phyloP scores from a whole-genome alignment of 2,888 invertebrate genomes.

The Agonopterix subpropinquella region DNA sequence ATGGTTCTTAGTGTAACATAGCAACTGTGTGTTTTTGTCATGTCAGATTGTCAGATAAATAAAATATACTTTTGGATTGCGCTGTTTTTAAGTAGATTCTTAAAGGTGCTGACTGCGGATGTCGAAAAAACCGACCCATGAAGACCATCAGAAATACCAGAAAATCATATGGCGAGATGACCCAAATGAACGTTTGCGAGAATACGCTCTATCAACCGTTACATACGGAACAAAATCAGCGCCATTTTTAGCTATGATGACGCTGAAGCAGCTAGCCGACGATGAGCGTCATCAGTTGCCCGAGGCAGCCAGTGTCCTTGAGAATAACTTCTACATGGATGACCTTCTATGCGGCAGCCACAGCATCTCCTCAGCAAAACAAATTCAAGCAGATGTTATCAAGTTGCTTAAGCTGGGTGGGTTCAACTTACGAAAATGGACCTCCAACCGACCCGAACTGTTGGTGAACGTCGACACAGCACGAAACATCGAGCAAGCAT shows the following conservation, averaged over 20 bases:
- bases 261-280: not conserved
- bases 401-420: slow-evolving; percentile 10
- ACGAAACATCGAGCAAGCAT: not conserved
- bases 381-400: slow-evolving; percentile 5
- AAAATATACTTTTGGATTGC: no score
- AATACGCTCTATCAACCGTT: not conserved
- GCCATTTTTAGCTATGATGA: slow-evolving; percentile 3
- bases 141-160: not conserved
- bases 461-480: not conserved
- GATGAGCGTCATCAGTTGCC: slow-evolving; percentile 3
- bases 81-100: no score
- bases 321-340: no score
- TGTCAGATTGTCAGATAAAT: no score
- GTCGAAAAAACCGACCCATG: not conserved
- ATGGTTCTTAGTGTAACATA: no score
- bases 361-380: not conserved
- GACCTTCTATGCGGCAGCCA: not conserved
- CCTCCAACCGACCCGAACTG: slow-evolving; percentile 2
- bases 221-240: slow-evolving; percentile 2
- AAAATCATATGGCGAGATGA: not conserved
- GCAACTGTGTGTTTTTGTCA: no score
- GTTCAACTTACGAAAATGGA: slow-evolving; percentile 14
- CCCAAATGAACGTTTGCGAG: not conserved
- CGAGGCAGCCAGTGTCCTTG: not conserved
- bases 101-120: no score